Evolutionary conservation across 2,888 invertebrate genomes (phyloP).

Genomic region (Ditula angustiorana): DNA sequence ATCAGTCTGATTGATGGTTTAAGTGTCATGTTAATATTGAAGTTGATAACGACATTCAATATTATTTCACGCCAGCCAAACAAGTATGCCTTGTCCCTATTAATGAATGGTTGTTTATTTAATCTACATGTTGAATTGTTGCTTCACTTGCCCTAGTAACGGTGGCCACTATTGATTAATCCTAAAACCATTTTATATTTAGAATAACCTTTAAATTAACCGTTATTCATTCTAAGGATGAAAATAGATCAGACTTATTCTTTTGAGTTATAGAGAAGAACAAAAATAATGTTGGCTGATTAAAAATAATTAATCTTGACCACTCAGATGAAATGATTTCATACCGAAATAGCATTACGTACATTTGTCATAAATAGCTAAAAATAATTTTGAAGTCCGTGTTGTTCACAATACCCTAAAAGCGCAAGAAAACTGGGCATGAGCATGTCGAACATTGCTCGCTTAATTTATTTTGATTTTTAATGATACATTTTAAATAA

Average conservation of each 20-base stretch:
- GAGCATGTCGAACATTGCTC: too few relatives aligned
- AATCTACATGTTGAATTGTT: background rate
- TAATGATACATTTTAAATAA: too few relatives aligned
- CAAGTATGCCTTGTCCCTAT: background rate
- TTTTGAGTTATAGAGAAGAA: background rate
- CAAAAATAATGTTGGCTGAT: background rate
- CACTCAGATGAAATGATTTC: background rate
- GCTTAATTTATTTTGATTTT: too few relatives aligned
- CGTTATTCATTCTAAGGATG: background rate
- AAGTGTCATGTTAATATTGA: background rate
- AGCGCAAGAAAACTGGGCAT: too few relatives aligned
- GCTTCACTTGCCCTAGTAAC: background rate
- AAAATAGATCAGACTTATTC: background rate
- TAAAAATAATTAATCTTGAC: background rate
- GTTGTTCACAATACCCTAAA: too few relatives aligned
- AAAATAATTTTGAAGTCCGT: too few relatives aligned
- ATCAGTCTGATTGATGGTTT: background rate
- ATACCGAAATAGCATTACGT: background rate
- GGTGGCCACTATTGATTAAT: background rate
- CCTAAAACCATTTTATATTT: background rate
- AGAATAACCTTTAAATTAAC: background rate
- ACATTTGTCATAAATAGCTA: too few relatives aligned
- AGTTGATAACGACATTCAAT: constrained; percentile 3
- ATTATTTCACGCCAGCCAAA: background rate
- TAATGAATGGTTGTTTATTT: constrained; percentile 1